phyloP scores from a whole-genome alignment of 2,797 vertebrate genomes.

The Menidia menidia region DNA sequence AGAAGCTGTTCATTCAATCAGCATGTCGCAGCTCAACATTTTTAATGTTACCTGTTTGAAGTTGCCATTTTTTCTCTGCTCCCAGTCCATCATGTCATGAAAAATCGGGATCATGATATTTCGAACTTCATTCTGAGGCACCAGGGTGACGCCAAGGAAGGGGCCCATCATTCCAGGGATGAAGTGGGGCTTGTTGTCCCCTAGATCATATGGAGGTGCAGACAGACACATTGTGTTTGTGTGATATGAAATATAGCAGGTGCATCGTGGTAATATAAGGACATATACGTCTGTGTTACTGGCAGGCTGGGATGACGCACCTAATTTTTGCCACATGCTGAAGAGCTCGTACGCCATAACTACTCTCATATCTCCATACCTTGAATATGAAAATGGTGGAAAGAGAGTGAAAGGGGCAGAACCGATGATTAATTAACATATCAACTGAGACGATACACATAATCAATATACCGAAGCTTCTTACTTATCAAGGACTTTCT shows the following conservation, averaged over 20 bases:
- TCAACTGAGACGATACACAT: neutral
- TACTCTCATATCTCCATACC: conserved; percentile 96
- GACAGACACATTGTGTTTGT: neutral
- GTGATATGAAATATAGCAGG: neutral
- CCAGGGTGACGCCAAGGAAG: conserved; percentile 96
- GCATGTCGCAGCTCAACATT: neutral
- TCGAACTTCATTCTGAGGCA: conserved; percentile 94
- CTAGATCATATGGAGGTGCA: conserved; percentile 72
- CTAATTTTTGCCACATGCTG: conserved; percentile 99
- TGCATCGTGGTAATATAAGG: neutral
- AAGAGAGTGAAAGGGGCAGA: neutral
- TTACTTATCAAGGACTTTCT: conserved; percentile 98
- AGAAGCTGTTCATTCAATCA: conserved; percentile 14
- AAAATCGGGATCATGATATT: conserved; percentile 99
- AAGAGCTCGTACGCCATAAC: conserved; percentile 99
- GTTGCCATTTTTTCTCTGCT: conserved; percentile 97
- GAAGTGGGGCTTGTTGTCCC: conserved; percentile 99
- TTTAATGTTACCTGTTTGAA: conserved; percentile 92
- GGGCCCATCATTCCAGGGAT: conserved; percentile 99
- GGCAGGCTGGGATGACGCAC: conserved; percentile 67
- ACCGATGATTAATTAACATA: neutral
- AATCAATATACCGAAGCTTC: conserved; percentile 40
- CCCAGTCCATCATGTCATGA: conserved; percentile 99
- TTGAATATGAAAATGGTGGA: conserved; percentile 62
- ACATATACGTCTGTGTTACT: neutral